Percentiles rank a stretch among this genome's conserved stretches.
These are phyloP conservation scores for Sebastes minor DNA, from an alignment of 2,797 vertebrate genomes.

Conservation along the genomic window DNA sequence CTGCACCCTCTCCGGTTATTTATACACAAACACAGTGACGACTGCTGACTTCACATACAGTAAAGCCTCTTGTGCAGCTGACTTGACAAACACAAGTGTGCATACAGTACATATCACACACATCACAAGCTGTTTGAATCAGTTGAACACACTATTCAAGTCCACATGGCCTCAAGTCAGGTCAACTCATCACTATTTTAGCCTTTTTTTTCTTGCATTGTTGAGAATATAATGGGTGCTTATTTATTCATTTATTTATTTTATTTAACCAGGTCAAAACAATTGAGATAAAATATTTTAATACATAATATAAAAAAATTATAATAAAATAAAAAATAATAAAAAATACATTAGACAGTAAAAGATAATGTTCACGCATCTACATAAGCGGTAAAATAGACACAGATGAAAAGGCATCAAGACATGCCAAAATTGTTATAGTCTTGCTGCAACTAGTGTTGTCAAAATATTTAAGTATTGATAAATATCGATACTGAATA, in stretches of 20 bases:
- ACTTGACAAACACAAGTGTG: neutral
- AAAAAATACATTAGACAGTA: too few species aligned
- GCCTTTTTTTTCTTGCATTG: neutral
- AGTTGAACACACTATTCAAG: neutral
- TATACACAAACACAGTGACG: neutral
- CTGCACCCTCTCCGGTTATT: neutral
- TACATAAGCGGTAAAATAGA: too few species aligned
- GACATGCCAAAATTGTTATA: too few species aligned
- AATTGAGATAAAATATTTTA: too few species aligned
- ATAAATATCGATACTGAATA: too few species aligned
- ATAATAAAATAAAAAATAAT: too few species aligned
- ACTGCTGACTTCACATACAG: neutral
- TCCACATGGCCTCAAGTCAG: neutral
- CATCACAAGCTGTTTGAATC: neutral
- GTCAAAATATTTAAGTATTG: too few species aligned
- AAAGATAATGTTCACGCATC: accelerated
- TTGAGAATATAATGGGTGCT: too few species aligned
- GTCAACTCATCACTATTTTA: neutral
- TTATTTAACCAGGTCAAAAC: too few species aligned
- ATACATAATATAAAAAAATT: too few species aligned
- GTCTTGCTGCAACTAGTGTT: accelerated
- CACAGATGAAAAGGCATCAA: accelerated
- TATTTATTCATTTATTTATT: neutral
- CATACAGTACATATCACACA: neutral
- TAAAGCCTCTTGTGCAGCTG: neutral